Percentiles rank a stretch among this genome's conserved stretches.
Evolutionary conservation across 2,888 invertebrate genomes (phyloP).

Genomic region (Tuta absoluta): DNA sequence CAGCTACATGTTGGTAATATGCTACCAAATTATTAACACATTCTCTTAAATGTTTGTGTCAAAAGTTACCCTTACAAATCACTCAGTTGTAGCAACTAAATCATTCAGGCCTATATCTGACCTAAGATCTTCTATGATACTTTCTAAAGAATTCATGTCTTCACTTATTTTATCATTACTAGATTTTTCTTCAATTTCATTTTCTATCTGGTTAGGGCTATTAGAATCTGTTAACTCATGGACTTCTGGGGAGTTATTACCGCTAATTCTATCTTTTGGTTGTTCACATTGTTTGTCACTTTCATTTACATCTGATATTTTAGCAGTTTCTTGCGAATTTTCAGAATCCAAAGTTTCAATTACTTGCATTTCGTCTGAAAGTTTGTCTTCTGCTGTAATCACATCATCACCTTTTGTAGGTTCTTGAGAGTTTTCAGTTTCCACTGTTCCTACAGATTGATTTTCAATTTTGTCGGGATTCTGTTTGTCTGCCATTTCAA

Average conservation of each 20-base stretch:
- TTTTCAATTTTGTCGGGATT: not conserved
- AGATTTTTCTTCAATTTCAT: not conserved
- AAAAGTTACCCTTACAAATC: not conserved
- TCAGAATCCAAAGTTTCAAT: slow-evolving; percentile 11
- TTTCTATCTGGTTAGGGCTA: not conserved
- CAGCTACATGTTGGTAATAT: slow-evolving; percentile 1
- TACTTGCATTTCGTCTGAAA: not conserved
- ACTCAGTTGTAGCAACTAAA: not conserved
- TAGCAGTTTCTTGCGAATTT: slow-evolving; percentile 12
- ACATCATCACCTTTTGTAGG: not conserved
- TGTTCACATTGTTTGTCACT: not conserved
- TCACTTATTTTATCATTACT: not conserved
- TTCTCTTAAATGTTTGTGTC: not conserved
- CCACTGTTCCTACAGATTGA: not conserved
- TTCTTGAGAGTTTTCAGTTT: slow-evolving; percentile 4
- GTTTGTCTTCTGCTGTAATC: not conserved
- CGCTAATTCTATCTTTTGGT: not conserved
- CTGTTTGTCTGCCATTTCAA: not conserved
- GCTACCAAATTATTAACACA: not conserved
- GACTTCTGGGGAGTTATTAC: not conserved
- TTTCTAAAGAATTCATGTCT: slow-evolving; percentile 17
- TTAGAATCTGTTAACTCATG: slow-evolving; percentile 1
- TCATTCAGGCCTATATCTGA: slow-evolving; percentile 9
- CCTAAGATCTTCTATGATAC: slow-evolving; percentile 17
- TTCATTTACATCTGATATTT: not conserved